Conservation (phyloP, 2,797 vertebrate genomes). For the Rousettus madagascariensis region DNA sequence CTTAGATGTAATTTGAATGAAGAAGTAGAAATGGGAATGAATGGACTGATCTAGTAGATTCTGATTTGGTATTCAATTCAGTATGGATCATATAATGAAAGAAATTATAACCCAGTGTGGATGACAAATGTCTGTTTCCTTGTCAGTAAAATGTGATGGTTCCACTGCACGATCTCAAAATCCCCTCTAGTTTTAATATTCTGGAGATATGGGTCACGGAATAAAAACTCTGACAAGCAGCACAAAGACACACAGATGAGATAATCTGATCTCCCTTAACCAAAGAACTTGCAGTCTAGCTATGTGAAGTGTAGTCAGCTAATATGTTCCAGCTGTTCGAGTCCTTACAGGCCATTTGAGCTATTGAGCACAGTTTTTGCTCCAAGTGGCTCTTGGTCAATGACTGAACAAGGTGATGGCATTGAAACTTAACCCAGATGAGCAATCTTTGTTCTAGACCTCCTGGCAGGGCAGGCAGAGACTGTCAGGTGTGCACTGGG, state of each 20-base stretch:
- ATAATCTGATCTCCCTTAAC: neutral
- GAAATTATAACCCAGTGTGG: neutral
- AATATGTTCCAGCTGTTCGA: neutral
- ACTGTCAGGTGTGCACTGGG: too few relatives aligned
- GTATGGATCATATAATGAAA: neutral
- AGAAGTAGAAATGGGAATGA: neutral
- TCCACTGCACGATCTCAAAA: rapidly evolving
- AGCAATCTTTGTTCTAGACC: neutral
- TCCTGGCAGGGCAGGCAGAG: neutral
- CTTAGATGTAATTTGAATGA: neutral
- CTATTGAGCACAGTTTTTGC: neutral
- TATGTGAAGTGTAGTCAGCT: neutral
- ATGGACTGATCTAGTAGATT: neutral
- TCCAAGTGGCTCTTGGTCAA: neutral
- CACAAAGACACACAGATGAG: neutral
- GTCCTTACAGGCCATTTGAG: neutral
- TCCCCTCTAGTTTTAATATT: neutral
- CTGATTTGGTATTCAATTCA: neutral
- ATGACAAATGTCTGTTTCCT: neutral
- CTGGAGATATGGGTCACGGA: neutral
- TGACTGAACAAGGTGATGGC: neutral
- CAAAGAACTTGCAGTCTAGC: neutral
- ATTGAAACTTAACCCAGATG: neutral
- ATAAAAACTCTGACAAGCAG: neutral
- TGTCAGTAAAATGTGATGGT: neutral